Conservation (phyloP, 2,888 invertebrate genomes). For the Calliphora vomitoria region DNA sequence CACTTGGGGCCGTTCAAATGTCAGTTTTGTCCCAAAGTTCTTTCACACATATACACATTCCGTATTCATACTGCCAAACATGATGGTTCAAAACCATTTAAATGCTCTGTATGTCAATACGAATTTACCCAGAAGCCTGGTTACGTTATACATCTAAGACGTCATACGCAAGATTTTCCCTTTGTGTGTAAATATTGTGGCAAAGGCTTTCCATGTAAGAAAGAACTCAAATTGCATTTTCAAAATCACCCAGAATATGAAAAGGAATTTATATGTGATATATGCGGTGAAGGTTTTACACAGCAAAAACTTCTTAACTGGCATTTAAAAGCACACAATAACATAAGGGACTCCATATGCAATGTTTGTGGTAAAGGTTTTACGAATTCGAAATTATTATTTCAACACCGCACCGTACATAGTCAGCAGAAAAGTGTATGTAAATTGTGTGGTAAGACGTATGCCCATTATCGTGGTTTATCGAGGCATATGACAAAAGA, state of each 20-base stretch:
- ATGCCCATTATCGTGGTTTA: slow-evolving; percentile 67
- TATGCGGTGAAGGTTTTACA: slow-evolving; percentile 78
- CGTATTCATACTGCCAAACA: slow-evolving; percentile 74
- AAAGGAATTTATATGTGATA: slow-evolving; percentile 77
- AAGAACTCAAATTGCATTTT: slow-evolving; percentile 77
- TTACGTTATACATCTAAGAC: slow-evolving; percentile 80
- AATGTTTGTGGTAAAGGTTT: slow-evolving; percentile 75
- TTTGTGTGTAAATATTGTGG: slow-evolving; percentile 79
- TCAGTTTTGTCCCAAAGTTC: slow-evolving; percentile 75
- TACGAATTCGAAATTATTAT: slow-evolving; percentile 71
- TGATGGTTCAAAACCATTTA: slow-evolving; percentile 74
- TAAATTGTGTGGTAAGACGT: slow-evolving; percentile 69
- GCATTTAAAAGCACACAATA: slow-evolving; percentile 73
- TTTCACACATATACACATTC: slow-evolving; percentile 68
- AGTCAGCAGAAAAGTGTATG: slow-evolving; percentile 68
- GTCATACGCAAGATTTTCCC: slow-evolving; percentile 80
- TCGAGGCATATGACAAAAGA: slow-evolving; percentile 70
- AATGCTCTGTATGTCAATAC: slow-evolving; percentile 75
- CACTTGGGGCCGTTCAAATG: slow-evolving; percentile 81
- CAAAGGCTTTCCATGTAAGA: slow-evolving; percentile 77
- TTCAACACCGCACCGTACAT: slow-evolving; percentile 72
- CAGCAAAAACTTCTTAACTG: slow-evolving; percentile 69
- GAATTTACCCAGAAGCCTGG: slow-evolving; percentile 80
- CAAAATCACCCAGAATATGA: slow-evolving; percentile 80
- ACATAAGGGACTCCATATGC: slow-evolving; percentile 72